These are phyloP conservation scores for Linyphia triangularis DNA, from an alignment of 2,888 invertebrate species.

Conservation along the genomic window DNA sequence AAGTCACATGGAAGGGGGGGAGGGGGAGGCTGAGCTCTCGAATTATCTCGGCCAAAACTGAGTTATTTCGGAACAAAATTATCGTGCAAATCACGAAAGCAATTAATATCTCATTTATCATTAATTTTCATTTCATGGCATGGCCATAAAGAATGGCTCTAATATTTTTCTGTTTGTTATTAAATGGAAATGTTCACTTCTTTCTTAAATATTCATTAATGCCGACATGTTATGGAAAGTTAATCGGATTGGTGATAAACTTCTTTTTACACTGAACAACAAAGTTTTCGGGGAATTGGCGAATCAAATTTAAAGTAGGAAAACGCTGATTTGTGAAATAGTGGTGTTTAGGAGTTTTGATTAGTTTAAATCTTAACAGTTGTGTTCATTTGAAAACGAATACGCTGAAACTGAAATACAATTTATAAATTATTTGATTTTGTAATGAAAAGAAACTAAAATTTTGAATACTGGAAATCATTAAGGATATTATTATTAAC, in stretches of 20 bases:
- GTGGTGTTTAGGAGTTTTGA: too few relatives aligned
- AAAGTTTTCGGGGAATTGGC: too few relatives aligned
- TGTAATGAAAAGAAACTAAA: too few relatives aligned
- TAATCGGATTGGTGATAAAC: neutral
- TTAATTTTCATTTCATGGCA: neutral
- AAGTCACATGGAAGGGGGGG: neutral
- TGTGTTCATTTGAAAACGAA: too few relatives aligned
- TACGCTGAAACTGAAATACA: too few relatives aligned
- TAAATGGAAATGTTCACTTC: constrained; percentile 3
- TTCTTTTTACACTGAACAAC: neutral
- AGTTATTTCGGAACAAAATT: neutral
- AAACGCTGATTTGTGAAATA: neutral
- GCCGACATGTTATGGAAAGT: neutral
- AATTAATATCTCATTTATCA: neutral
- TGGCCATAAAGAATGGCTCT: neutral
- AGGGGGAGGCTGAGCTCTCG: neutral
- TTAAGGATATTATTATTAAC: too few relatives aligned
- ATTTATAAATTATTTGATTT: too few relatives aligned
- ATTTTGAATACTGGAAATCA: too few relatives aligned
- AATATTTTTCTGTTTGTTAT: neutral
- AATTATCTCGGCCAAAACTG: neutral
- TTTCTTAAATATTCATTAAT: constrained; percentile 3
- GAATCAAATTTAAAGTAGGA: neutral
- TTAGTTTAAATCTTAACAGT: too few relatives aligned
- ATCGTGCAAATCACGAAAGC: neutral